These are phyloP conservation scores for Mystacides longicornis DNA, from an alignment of 2,888 invertebrate species.

Conservation along the genomic window DNA sequence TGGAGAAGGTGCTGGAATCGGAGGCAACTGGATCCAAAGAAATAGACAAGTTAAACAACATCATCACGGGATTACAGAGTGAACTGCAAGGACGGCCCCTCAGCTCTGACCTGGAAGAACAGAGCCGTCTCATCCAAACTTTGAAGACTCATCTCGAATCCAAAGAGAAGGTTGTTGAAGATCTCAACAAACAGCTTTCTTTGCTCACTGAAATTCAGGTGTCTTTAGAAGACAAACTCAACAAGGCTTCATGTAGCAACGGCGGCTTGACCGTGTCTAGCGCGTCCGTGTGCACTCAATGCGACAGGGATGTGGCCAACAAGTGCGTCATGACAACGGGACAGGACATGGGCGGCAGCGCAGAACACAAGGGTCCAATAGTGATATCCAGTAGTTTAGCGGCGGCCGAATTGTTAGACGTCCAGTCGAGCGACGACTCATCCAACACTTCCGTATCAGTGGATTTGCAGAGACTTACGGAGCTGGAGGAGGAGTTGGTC, in stretches of 20 bases:
- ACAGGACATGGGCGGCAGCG: slow-evolving; percentile 30
- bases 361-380: slow-evolving; percentile 10
- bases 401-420: slow-evolving; percentile 19
- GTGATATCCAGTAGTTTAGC: slow-evolving; percentile 20
- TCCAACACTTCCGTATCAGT: slow-evolving; percentile 19
- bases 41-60: slow-evolving; percentile 18
- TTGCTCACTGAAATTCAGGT: slow-evolving; percentile 16
- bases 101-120: slow-evolving; percentile 11
- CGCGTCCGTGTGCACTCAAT: background rate
- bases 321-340: slow-evolving; percentile 24
- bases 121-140: slow-evolving; percentile 8
- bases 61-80: slow-evolving; percentile 16
- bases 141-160: slow-evolving; percentile 13
- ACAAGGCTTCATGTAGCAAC: background rate
- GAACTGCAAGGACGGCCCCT: slow-evolving; percentile 19
- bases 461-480: slow-evolving; percentile 46
- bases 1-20: slow-evolving; percentile 15
- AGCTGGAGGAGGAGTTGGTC: slow-evolving; percentile 66
- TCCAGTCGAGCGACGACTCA: slow-evolving; percentile 26
- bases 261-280: background rate
- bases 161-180: slow-evolving; percentile 18
- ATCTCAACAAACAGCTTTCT: slow-evolving; percentile 14
- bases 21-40: slow-evolving; percentile 18
- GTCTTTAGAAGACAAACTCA: slow-evolving; percentile 21
- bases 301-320: slow-evolving; percentile 5